Evolutionary conservation across 2,797 vertebrate species (phyloP), one percentile per base, ranked within the genome.

Genomic region (Streptopelia turtur): DNA sequence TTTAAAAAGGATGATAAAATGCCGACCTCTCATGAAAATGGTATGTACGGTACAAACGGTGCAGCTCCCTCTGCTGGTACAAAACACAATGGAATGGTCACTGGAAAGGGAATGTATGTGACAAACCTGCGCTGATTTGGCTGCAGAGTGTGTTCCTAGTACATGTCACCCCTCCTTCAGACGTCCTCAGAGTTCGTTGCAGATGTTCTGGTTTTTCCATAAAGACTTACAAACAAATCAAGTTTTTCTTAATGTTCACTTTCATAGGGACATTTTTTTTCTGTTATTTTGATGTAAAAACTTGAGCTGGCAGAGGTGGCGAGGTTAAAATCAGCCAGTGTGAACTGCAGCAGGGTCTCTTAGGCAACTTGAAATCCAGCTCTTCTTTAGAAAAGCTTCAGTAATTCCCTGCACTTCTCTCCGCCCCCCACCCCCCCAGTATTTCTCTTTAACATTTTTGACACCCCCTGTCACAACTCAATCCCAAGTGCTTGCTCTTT

Each of bases 51-150:
- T 37, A 25, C 21, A 14, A 27, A 15, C 49, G 16, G 47, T 22
- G 43, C 83, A 66, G 83, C 78, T 76, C 87, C 78, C 87, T 63
- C 87, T 92, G 90, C 57, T 83, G 78, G 68, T 28, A 9, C 23
- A 13, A 65, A 65, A 31, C n/a, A 2, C 13, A 31, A 10, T 6
- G 66, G 68, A 7, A 45, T 18, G 83, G 49, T 50, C 53, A 56
- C 57, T 0, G 23, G 5, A 15, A n/a, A 11, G n/a, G 15, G 14
- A 15, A 8, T 1, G 9, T 1, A 6, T 10, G 6, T 8, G 47
- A 3, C 27, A 31, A 4, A 55, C n/a, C 74, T 6, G 11, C 13
- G 41, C 87, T 57, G 65, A 0, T 43, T 59, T 68, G 88, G 52
- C 79, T 83, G 85, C 80, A 49, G 1, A 2, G 5, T 1, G 15